Conservation (phyloP, 2,797 vertebrate genomes). For the Smutsia gigantea region DNA sequence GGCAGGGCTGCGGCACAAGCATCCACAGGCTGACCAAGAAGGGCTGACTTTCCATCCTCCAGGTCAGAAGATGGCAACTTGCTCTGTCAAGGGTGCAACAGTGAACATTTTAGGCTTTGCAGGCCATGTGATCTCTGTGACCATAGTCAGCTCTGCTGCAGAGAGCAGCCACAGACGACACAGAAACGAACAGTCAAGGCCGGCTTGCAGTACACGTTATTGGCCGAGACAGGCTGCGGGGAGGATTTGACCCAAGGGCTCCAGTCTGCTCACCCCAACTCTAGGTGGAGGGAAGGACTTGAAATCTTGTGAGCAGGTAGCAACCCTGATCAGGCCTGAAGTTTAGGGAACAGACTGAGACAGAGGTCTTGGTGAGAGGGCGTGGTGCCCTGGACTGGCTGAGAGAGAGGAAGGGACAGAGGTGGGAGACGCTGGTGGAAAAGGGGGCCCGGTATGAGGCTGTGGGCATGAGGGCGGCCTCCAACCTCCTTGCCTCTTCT, state of each 20-base stretch:
- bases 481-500: neutral
- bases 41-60: neutral
- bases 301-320: neutral
- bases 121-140: neutral
- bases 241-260: neutral
- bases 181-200: neutral
- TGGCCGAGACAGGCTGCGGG: neutral
- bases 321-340: neutral
- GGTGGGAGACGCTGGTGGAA: neutral
- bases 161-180: neutral
- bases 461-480: neutral
- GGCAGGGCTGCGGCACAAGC: neutral
- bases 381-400: neutral
- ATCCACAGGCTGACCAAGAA: neutral
- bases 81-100: neutral
- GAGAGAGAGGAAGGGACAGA: neutral
- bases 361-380: neutral
- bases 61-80: neutral
- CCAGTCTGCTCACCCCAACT: neutral
- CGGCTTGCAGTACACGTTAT: fast-evolving
- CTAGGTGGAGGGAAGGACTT: neutral
- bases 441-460: neutral
- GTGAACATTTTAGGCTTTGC: neutral
- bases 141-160: neutral
- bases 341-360: neutral